Conservation (phyloP, 2,888 invertebrate genomes). For the Pristionchus entomophagus region DNA sequence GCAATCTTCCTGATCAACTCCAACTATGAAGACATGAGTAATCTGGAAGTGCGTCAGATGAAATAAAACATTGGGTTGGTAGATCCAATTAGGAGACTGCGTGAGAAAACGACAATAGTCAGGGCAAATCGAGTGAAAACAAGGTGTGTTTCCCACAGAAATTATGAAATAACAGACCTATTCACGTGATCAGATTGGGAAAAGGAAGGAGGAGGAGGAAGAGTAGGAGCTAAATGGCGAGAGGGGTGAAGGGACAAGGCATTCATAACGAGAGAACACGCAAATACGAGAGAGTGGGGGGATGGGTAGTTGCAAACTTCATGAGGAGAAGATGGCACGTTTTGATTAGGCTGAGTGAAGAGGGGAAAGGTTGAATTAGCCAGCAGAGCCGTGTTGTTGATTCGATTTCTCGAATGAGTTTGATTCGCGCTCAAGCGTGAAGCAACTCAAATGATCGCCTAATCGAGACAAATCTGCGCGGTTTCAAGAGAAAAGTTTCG, state of each 20-base stretch:
- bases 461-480: background rate
- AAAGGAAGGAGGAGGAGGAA: background rate
- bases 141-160: too few relatives aligned
- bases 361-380: constrained; percentile 19
- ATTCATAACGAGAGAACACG: background rate
- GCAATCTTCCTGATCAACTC: too few relatives aligned
- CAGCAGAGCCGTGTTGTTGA: background rate
- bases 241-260: background rate
- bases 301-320: background rate
- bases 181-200: background rate
- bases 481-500: background rate
- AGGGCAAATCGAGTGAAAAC: too few relatives aligned
- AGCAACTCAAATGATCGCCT: background rate
- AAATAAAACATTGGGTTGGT: background rate
- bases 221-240: constrained; percentile 14
- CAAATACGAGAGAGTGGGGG: background rate
- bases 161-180: too few relatives aligned
- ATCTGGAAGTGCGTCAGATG: too few relatives aligned
- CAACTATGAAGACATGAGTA: too few relatives aligned
- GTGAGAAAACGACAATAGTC: background rate
- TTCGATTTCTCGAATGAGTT: constrained; percentile 32
- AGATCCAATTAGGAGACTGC: background rate
- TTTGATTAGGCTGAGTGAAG: background rate
- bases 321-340: constrained; percentile 36
- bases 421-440: constrained; percentile 31